Evolutionary conservation across 2,797 vertebrate species (phyloP).

Genomic region (Gymnoscopelus braueri): DNA sequence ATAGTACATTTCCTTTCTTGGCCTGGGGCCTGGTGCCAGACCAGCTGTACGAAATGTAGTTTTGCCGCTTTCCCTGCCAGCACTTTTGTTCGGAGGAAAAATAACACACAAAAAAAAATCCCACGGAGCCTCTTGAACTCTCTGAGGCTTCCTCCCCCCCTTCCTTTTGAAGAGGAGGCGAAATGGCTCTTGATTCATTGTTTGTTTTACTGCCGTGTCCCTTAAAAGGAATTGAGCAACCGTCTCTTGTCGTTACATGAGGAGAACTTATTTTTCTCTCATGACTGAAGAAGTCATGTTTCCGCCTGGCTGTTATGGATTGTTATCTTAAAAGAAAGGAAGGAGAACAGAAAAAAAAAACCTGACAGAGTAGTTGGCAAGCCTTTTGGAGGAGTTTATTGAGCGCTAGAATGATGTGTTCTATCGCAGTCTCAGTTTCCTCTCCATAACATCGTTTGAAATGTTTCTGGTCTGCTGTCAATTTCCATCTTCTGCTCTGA

Average conservation of each 20-base stretch:
- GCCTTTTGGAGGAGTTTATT: constrained; percentile 59
- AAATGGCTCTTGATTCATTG: constrained; percentile 78
- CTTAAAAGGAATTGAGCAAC: constrained; percentile 74
- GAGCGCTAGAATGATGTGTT: constrained; percentile 59
- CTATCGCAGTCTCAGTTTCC: constrained; percentile 67
- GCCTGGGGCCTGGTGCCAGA: constrained; percentile 79
- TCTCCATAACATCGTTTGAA: constrained; percentile 55
- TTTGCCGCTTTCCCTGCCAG: constrained; percentile 77
- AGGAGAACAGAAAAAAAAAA: constrained; percentile 26
- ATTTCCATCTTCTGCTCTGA: constrained; percentile 74
- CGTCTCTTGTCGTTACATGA: constrained; percentile 72
- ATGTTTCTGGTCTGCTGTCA: constrained; percentile 67
- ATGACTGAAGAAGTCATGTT: constrained; percentile 69
- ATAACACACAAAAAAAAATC: constrained; percentile 72
- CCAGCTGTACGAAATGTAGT: constrained; percentile 83
- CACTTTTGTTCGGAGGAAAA: constrained; percentile 79
- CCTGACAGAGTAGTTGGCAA: constrained; percentile 54
- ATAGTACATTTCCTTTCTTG: constrained; percentile 84
- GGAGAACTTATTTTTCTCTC: constrained; percentile 67
- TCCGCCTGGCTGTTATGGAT: constrained; percentile 66
- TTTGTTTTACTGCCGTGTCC: constrained; percentile 78
- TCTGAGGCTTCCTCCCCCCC: constrained; percentile 66
- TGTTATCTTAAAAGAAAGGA: constrained; percentile 57
- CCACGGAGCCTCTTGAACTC: constrained; percentile 80
- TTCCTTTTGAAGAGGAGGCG: constrained; percentile 71